Evolutionary conservation across 2,113 vertebrate species (phyloP).

Genomic region (Callipepla squamata): DNA sequence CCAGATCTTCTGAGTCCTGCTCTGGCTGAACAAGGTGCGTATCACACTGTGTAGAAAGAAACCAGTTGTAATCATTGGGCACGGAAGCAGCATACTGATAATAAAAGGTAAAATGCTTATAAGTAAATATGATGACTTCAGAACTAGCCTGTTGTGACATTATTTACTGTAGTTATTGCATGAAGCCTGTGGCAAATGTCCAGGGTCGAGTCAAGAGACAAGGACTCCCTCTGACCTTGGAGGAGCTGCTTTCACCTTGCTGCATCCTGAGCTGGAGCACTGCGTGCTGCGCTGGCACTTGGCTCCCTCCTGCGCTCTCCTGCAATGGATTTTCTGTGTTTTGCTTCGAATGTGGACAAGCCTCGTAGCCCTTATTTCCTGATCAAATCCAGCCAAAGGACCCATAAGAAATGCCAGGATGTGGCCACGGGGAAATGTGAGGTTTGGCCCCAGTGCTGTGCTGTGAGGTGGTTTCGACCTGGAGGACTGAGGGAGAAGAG

Average conservation of each 20-base stretch:
- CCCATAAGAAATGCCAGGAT: no score
- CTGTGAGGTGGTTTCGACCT: background rate
- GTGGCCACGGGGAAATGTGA: no score
- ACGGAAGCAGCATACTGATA: background rate
- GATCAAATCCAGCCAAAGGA: no score
- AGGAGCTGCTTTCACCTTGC: conserved; percentile 33
- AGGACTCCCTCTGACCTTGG: background rate
- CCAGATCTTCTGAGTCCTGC: background rate
- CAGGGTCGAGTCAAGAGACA: background rate
- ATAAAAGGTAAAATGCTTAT: background rate
- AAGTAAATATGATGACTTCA: background rate
- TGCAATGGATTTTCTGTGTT: background rate
- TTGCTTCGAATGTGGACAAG: background rate
- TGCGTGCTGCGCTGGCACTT: background rate
- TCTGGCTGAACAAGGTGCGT: background rate
- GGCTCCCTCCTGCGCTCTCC: fast-evolving
- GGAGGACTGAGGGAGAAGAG: background rate
- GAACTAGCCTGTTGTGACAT: background rate
- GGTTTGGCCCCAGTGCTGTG: no score
- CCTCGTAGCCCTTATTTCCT: no score
- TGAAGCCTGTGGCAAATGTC: background rate
- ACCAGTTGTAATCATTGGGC: background rate
- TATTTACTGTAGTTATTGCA: background rate
- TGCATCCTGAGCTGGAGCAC: background rate
- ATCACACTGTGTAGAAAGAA: background rate